These are phyloP conservation scores for Mohoua ochrocephala DNA, from an alignment of 2,113 vertebrate genomes.

Conservation along the genomic window DNA sequence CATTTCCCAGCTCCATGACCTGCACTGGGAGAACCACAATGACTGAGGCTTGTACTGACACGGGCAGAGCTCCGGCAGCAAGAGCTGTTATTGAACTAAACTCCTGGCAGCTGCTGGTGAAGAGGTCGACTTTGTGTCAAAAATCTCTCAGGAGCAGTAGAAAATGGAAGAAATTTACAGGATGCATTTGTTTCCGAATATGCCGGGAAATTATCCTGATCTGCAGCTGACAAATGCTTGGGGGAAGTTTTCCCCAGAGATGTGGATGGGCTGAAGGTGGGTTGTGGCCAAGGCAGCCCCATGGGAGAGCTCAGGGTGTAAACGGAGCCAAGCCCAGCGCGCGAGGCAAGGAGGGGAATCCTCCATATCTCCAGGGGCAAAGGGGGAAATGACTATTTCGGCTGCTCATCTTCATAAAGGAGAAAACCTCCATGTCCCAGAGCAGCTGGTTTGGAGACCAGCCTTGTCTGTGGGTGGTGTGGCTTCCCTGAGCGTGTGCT, in stretches of 20 bases:
- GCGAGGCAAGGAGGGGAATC: not conserved
- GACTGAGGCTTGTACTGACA: not conserved
- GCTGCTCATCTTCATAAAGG: not conserved
- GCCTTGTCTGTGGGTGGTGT: not conserved
- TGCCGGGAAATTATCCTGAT: not conserved
- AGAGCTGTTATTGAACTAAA: not conserved
- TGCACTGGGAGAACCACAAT: not conserved
- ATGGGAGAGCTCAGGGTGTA: not conserved
- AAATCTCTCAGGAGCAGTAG: not conserved
- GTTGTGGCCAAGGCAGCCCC: not conserved
- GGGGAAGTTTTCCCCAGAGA: not conserved
- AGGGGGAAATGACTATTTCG: not conserved
- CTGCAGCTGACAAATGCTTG: not conserved
- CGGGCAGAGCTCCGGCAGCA: not conserved
- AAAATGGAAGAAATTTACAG: not conserved
- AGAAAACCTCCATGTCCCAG: not conserved
- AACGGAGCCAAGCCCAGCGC: not conserved
- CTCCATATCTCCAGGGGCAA: accelerated
- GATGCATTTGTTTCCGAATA: not conserved
- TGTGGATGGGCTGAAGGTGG: not conserved
- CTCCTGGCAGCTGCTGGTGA: not conserved
- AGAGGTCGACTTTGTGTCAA: not conserved
- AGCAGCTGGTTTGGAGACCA: not conserved
- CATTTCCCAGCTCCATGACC: not conserved
- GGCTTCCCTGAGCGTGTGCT: not conserved